phyloP scores from a whole-genome alignment of 2,797 vertebrate species.

The Sibirionetta formosa region DNA sequence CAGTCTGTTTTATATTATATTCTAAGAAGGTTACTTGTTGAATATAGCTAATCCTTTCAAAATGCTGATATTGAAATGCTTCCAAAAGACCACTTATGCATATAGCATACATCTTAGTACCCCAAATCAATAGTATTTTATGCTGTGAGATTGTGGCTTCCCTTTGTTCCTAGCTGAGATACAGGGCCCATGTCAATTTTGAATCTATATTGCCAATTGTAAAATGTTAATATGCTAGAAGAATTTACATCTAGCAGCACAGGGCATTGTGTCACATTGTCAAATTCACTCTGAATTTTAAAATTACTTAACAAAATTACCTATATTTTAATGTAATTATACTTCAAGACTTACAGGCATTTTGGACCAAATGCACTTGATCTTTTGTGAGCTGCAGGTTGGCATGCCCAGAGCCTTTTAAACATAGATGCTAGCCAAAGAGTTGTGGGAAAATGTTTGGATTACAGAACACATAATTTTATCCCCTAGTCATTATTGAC shows the following conservation, averaged over 20 bases:
- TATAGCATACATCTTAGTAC: neutral
- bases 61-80: conserved; percentile 18
- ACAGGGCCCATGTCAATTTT: neutral
- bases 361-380: neutral
- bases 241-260: neutral
- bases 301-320: neutral
- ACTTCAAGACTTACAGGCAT: neutral
- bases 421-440: neutral
- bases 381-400: neutral
- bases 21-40: neutral
- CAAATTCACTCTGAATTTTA: neutral
- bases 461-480: conserved; percentile 28
- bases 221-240: neutral
- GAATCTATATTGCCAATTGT: neutral
- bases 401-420: neutral
- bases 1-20: conserved; percentile 7
- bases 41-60: conserved; percentile 31
- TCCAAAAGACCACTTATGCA: neutral
- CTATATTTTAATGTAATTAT: neutral
- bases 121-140: neutral
- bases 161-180: neutral
- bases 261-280: neutral
- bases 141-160: neutral
- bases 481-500: neutral
- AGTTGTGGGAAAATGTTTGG: conserved; percentile 27